phyloP scores from a whole-genome alignment of 2,797 vertebrate species.

The Dipus sagitta region DNA sequence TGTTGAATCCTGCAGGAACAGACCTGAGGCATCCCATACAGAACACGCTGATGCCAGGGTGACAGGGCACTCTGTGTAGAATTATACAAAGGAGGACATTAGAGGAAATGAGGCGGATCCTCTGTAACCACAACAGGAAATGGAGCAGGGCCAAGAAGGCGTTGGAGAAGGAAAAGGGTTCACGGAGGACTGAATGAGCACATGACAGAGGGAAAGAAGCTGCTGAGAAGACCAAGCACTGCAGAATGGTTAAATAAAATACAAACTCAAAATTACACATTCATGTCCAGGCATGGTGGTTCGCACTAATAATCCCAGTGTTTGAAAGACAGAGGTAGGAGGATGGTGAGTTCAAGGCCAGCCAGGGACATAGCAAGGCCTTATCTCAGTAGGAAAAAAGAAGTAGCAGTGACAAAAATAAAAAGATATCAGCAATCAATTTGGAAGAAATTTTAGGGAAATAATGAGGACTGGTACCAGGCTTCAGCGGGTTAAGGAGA shows the following conservation, averaged over 20 bases:
- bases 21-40: background rate
- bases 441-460: background rate
- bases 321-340: too few relatives aligned
- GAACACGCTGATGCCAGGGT: background rate
- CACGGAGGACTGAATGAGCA: background rate
- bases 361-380: too few relatives aligned
- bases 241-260: background rate
- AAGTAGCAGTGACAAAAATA: background rate
- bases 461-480: background rate
- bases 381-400: too few relatives aligned
- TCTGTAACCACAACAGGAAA: background rate
- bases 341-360: too few relatives aligned
- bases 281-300: too few relatives aligned
- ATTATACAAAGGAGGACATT: background rate
- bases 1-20: background rate
- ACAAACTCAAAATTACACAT: background rate
- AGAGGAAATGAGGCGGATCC: background rate
- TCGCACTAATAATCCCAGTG: too few relatives aligned
- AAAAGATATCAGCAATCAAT: background rate
- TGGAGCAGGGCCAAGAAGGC: background rate
- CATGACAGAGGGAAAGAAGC: background rate
- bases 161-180: background rate
- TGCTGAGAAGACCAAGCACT: background rate
- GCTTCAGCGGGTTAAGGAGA: background rate
- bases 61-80: background rate